These are phyloP conservation scores for Nemotelus nigrinus DNA, from an alignment of 2,888 invertebrate genomes.

Conservation along the genomic window DNA sequence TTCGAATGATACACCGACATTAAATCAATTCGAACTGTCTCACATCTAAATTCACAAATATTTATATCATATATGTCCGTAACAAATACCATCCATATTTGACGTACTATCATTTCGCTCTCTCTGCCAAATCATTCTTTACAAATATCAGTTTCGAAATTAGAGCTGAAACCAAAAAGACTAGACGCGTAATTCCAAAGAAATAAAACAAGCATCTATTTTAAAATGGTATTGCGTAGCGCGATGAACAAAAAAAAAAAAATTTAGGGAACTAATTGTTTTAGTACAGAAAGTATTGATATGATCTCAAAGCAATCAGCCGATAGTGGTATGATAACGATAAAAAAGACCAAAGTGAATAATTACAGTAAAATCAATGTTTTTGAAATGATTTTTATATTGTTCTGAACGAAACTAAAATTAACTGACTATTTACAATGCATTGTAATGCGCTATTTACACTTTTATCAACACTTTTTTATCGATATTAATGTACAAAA, in stretches of 20 bases:
- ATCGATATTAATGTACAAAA: constrained; percentile 7
- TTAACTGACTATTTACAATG: constrained; percentile 4
- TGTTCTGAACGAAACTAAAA: too few relatives aligned
- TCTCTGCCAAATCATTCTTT: too few relatives aligned
- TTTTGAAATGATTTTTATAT: too few relatives aligned
- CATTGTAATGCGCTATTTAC: not conserved
- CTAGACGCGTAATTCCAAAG: not conserved
- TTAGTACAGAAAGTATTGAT: not conserved
- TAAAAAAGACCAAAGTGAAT: too few relatives aligned
- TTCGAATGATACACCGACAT: constrained; percentile 63
- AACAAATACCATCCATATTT: too few relatives aligned
- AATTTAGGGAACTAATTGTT: constrained; percentile 5
- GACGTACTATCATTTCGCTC: too few relatives aligned
- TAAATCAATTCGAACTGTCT: constrained; percentile 48
- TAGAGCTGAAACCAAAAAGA: constrained; percentile 9
- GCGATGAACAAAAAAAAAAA: not conserved
- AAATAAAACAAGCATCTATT: not conserved
- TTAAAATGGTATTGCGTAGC: not conserved
- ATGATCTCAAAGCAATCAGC: constrained; percentile 17
- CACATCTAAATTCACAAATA: not conserved
- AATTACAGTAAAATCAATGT: too few relatives aligned
- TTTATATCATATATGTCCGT: not conserved
- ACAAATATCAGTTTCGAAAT: not conserved
- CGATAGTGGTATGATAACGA: too few relatives aligned
- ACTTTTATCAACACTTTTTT: constrained; percentile 6